Conservation (phyloP, 2,888 invertebrate genomes). For the Lasioglossum lativentre region DNA sequence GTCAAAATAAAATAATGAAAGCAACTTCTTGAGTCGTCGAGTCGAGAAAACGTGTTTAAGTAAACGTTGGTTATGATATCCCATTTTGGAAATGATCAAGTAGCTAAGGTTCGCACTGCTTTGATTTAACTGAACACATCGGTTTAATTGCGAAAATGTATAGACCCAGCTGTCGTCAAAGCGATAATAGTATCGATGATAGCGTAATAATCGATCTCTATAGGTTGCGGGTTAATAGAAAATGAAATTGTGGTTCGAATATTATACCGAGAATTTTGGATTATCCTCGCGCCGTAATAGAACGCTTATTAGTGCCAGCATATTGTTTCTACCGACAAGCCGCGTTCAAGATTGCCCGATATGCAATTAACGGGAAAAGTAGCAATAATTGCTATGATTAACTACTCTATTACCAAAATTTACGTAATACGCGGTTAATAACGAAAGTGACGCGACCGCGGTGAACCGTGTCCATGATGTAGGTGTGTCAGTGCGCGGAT, state of each 20-base stretch:
- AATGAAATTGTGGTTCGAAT: conserved; percentile 72
- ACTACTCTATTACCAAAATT: conserved; percentile 53
- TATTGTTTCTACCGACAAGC: conserved; percentile 69
- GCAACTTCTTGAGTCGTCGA: neutral
- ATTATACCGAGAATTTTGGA: conserved; percentile 71
- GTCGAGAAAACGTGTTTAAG: neutral
- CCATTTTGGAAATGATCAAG: neutral
- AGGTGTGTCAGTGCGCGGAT: neutral
- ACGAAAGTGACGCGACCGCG: conserved; percentile 40
- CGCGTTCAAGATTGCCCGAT: conserved; percentile 61
- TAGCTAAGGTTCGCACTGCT: neutral
- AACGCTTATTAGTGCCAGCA: conserved; percentile 68
- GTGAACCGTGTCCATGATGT: conserved; percentile 33
- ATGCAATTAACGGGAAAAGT: conserved; percentile 62
- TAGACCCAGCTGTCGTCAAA: conserved; percentile 44
- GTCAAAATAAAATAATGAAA: neutral
- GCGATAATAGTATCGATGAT: conserved; percentile 63
- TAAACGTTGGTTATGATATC: neutral
- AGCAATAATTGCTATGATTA: conserved; percentile 65
- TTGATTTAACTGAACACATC: conserved; percentile 37
- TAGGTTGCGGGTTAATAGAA: conserved; percentile 67
- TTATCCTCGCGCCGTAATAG: conserved; percentile 71
- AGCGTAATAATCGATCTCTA: conserved; percentile 67
- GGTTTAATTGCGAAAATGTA: conserved; percentile 56
- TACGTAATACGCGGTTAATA: conserved; percentile 44